These are phyloP conservation scores for Parotocinclus haroldoi DNA, from an alignment of 2,797 vertebrate genomes.

Conservation along the genomic window DNA sequence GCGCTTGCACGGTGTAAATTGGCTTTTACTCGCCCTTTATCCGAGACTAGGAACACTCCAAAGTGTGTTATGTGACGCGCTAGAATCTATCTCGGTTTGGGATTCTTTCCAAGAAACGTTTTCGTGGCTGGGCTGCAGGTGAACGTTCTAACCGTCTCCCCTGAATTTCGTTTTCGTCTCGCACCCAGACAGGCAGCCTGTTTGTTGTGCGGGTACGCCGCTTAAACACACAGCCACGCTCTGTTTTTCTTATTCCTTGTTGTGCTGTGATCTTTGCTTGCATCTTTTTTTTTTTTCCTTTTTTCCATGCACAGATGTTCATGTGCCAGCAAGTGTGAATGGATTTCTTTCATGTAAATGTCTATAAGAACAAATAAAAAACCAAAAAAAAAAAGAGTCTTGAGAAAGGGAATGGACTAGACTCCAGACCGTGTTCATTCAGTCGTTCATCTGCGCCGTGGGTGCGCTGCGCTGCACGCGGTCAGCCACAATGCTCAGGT, in stretches of 20 bases:
- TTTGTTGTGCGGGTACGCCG: background rate
- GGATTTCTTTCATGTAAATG: constrained; percentile 42
- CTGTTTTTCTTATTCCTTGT: constrained; percentile 40
- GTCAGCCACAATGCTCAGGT: no score
- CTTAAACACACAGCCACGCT: constrained; percentile 23
- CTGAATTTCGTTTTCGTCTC: constrained; percentile 14
- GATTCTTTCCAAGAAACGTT: constrained; percentile 13
- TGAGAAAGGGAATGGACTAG: constrained; percentile 34
- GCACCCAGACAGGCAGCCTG: background rate
- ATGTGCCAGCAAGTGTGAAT: constrained; percentile 24
- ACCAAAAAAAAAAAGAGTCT: constrained; percentile 20
- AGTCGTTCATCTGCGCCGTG: no score
- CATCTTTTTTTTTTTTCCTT: constrained; percentile 8
- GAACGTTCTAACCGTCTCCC: constrained; percentile 13
- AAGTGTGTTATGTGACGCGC: constrained; percentile 6
- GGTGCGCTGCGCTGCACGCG: no score
- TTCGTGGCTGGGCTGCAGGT: background rate
- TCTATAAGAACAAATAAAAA: constrained; percentile 31
- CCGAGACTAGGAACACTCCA: constrained; percentile 9
- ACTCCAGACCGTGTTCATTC: constrained; percentile 20
- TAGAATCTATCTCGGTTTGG: constrained; percentile 10
- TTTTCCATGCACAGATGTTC: constrained; percentile 31
- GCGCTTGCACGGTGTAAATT: constrained; percentile 30
- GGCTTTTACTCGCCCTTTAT: constrained; percentile 16
- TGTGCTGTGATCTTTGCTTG: constrained; percentile 44